These are phyloP conservation scores for Scaptodrosophila latifasciaeformis DNA, from an alignment of 2,888 invertebrate genomes.

Conservation along the genomic window DNA sequence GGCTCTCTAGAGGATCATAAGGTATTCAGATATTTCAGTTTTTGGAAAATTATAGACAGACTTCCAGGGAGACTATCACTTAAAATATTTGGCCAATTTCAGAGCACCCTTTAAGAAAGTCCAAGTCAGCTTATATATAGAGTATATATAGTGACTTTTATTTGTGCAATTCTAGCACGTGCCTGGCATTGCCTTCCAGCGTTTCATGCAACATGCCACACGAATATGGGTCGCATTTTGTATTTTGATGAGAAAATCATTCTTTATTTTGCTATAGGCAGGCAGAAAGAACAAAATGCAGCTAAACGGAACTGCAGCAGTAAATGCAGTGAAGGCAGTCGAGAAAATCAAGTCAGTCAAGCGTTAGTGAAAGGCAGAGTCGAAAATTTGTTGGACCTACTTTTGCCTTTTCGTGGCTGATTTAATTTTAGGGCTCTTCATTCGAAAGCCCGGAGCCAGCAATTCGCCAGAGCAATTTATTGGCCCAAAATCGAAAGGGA, in stretches of 20 bases:
- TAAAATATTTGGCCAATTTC: no score
- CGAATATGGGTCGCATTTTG: conserved; percentile 59
- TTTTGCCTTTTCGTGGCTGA: conserved; percentile 38
- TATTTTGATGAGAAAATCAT: conserved; percentile 44
- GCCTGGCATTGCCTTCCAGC: conserved; percentile 26
- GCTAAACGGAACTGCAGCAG: conserved; percentile 8
- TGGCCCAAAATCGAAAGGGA: no score
- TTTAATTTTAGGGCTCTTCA: conserved; percentile 56
- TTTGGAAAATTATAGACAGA: no score
- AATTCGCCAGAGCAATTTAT: conserved; percentile 9
- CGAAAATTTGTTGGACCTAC: conserved; percentile 10
- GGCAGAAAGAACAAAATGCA: background rate
- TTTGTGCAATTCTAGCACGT: no score
- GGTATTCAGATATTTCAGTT: no score
- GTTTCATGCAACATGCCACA: background rate
- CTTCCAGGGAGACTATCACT: no score
- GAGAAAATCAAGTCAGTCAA: conserved; percentile 16
- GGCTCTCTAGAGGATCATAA: no score
- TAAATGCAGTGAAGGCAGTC: conserved; percentile 5
- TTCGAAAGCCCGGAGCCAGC: conserved; percentile 32
- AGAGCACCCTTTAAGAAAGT: no score
- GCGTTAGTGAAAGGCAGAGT: background rate
- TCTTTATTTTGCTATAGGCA: conserved; percentile 26
- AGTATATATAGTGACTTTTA: no score
- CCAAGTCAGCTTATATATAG: no score